A percentile compares a stretch with the other conserved stretches of the same genome.
Conservation (phyloP, 2,888 invertebrate species). For the Pammene aurita region DNA sequence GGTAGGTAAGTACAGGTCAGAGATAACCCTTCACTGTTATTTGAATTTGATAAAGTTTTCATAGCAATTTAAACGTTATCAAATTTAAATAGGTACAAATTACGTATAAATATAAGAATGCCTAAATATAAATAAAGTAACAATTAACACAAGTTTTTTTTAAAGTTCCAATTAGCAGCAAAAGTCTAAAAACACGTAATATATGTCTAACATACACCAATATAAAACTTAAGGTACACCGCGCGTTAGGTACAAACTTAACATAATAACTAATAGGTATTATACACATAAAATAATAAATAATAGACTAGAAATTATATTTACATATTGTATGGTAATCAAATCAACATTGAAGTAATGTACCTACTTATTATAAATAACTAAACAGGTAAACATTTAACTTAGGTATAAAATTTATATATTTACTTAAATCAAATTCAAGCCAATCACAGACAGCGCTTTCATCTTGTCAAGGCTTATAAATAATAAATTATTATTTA, state of each 20-base stretch:
- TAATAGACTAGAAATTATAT: constrained; percentile 60
- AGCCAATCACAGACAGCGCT: constrained; percentile 27
- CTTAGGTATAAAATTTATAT: neutral
- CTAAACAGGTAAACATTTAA: constrained; percentile 5
- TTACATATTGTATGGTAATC: constrained; percentile 53
- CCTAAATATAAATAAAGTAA: neutral
- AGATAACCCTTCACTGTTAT: neutral
- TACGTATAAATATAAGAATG: neutral
- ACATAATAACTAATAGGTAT: constrained; percentile 19
- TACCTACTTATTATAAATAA: neutral
- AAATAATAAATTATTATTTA: neutral
- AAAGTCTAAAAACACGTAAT: neutral
- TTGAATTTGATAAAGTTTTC: too few relatives aligned
- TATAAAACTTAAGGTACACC: constrained; percentile 5
- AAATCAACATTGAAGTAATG: constrained; percentile 27
- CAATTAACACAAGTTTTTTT: too few relatives aligned
- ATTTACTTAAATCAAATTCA: constrained; percentile 13
- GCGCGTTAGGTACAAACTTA: neutral
- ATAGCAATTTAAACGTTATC: too few relatives aligned
- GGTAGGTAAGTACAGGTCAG: neutral
- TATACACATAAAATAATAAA: constrained; percentile 21
- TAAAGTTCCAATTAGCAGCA: too few relatives aligned
- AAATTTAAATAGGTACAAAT: neutral
- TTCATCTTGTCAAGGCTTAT: too few relatives aligned
- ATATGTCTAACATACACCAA: neutral